Evolutionary conservation across 2,797 vertebrate species (phyloP).

Genomic region (Sebastolobus alascanus): DNA sequence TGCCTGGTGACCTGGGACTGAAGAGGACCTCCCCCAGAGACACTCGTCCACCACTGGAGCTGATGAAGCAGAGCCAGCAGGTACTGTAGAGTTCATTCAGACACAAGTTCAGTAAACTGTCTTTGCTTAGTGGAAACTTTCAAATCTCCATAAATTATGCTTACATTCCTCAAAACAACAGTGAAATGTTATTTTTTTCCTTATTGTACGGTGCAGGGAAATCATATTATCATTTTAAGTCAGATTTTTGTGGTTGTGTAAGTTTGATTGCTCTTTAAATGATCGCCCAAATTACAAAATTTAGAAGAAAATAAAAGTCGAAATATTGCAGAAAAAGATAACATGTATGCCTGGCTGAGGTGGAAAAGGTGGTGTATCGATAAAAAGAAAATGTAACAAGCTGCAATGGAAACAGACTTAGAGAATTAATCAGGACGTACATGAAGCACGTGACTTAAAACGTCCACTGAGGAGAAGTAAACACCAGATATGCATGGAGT

Average conservation of each 20-base stretch:
- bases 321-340: too few species aligned
- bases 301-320: neutral
- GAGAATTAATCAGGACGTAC: too few species aligned
- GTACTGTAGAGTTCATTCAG: slow-evolving; percentile 40
- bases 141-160: neutral
- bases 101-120: neutral
- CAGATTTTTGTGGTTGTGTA: neutral
- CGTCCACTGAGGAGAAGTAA: too few species aligned
- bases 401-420: too few species aligned
- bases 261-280: neutral
- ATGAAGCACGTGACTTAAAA: too few species aligned
- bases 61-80: slow-evolving; percentile 81
- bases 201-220: neutral
- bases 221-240: neutral
- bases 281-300: neutral
- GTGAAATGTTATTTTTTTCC: neutral
- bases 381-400: too few species aligned
- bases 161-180: neutral
- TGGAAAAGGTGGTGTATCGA: rapidly evolving
- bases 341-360: too few species aligned
- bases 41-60: slow-evolving; percentile 80
- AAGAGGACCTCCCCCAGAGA: slow-evolving; percentile 66
- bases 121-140: neutral
- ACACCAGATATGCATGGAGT: too few species aligned
- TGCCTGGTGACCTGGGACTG: slow-evolving; percentile 79